phyloP scores from a whole-genome alignment of 2,797 vertebrate species.

The Pseudochirops cupreus region DNA sequence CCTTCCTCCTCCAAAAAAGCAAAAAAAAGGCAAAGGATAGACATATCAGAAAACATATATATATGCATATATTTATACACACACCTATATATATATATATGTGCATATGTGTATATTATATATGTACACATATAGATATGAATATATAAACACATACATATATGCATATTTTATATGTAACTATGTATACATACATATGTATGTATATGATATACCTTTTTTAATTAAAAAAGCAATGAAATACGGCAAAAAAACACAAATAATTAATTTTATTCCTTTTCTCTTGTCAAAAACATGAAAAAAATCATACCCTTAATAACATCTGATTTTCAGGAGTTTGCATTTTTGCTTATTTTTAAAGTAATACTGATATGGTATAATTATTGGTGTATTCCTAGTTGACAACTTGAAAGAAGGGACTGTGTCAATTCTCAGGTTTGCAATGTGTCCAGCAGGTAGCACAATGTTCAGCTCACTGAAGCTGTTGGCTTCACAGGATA shows the following conservation, averaged over 20 bases:
- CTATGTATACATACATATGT: not conserved
- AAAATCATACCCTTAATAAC: not conserved
- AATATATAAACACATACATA: not conserved
- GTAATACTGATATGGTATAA: not conserved
- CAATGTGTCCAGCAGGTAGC: not conserved
- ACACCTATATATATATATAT: no score
- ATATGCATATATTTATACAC: no score
- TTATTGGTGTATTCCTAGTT: not conserved
- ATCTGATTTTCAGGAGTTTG: not conserved
- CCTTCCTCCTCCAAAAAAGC: no score
- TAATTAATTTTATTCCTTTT: not conserved
- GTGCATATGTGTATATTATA: no score
- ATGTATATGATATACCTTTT: not conserved
- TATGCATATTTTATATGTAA: no score
- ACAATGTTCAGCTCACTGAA: not conserved
- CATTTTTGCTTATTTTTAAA: not conserved
- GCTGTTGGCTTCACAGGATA: not conserved
- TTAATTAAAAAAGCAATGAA: slow-evolving; percentile 1
- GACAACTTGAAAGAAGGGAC: not conserved
- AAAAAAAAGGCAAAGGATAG: not conserved
- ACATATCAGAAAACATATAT: not conserved
- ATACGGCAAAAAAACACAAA: slow-evolving; percentile 11
- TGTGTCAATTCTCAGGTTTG: not conserved
- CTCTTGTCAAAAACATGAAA: not conserved
- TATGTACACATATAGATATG: not conserved